phyloP scores from a whole-genome alignment of 2,888 invertebrate species.

The Apantesis nais region DNA sequence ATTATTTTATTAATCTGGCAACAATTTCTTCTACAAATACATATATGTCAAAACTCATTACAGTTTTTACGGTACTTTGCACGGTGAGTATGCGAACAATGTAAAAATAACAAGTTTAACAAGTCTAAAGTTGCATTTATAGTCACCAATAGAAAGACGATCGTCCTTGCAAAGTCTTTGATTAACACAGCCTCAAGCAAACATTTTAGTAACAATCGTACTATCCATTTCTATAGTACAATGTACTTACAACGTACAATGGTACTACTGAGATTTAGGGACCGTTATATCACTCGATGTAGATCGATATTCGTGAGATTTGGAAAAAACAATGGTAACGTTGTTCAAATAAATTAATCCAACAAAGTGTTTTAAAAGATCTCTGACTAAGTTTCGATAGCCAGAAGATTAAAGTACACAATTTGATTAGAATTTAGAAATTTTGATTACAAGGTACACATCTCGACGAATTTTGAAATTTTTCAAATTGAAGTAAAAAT shows the following conservation, averaged over 20 bases:
- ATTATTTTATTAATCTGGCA: not conserved
- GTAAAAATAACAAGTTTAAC: constrained; percentile 57
- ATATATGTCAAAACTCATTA: constrained; percentile 9
- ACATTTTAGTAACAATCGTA: constrained; percentile 37
- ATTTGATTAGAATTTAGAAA: not conserved
- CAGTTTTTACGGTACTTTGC: constrained; percentile 43
- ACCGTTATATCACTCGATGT: constrained; percentile 71
- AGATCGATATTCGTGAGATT: constrained; percentile 67
- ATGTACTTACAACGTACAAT: too few relatives aligned
- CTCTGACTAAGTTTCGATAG: constrained; percentile 43
- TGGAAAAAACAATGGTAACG: constrained; percentile 64
- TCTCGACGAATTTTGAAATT: not conserved
- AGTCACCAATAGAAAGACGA: constrained; percentile 59
- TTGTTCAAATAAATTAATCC: constrained; percentile 56
- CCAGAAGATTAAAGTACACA: not conserved
- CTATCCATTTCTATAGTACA: constrained; percentile 31
- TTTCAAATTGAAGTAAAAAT: not conserved
- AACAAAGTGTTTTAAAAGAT: constrained; percentile 59
- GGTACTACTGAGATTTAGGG: constrained; percentile 47
- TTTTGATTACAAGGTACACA: not conserved
- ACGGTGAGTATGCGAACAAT: constrained; percentile 30
- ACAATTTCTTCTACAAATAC: not conserved
- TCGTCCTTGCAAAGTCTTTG: constrained; percentile 54
- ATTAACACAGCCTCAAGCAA: constrained; percentile 59
- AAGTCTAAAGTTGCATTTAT: constrained; percentile 51